phyloP scores from a whole-genome alignment of 2,888 invertebrate genomes.

The Scaptomyza flava region DNA sequence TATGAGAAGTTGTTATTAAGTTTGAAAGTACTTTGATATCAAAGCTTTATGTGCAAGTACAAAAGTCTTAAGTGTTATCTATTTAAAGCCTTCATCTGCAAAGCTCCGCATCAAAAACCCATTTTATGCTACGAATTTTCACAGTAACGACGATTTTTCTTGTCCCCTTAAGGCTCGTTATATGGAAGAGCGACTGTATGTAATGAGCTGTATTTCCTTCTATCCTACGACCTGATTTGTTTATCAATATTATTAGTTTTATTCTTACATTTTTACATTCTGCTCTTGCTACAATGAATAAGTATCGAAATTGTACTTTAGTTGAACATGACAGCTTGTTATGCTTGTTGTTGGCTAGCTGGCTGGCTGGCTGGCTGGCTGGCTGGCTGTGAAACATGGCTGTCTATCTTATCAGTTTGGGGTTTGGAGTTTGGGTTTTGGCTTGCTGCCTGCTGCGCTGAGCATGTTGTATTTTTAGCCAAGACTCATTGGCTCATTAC shows the following conservation, averaged over 20 bases:
- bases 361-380: too few relatives aligned
- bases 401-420: constrained; percentile 42
- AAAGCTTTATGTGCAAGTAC: neutral
- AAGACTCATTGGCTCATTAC: constrained; percentile 69
- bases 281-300: constrained; percentile 4
- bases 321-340: constrained; percentile 44
- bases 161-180: too few relatives aligned
- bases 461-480: constrained; percentile 50
- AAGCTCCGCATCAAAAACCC: too few relatives aligned
- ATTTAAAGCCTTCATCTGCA: too few relatives aligned
- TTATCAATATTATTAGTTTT: neutral
- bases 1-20: neutral
- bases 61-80: neutral
- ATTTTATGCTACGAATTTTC: too few relatives aligned
- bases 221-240: too few relatives aligned
- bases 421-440: constrained; percentile 4
- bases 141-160: too few relatives aligned
- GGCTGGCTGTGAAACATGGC: neutral
- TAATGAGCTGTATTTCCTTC: too few relatives aligned
- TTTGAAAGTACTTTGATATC: neutral
- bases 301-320: constrained; percentile 5
- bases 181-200: too few relatives aligned
- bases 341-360: neutral
- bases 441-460: constrained; percentile 1
- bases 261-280: neutral